Conservation (phyloP, 2,113 vertebrate genomes). For the Mesoclemmys tuberculata region DNA sequence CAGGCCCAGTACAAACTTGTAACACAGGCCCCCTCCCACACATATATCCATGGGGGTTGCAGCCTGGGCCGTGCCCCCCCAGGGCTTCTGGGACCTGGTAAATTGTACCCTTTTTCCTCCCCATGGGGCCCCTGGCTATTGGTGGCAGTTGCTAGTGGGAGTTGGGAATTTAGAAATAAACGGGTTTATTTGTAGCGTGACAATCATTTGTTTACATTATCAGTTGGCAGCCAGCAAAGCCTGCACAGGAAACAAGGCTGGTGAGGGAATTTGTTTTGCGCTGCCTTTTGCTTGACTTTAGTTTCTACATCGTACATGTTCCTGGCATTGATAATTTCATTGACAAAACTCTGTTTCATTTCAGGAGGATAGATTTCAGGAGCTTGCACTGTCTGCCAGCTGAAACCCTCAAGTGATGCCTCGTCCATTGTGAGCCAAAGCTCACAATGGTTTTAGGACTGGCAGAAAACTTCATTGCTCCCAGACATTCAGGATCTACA, state of each 20-base stretch:
- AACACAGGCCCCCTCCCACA: too few species aligned
- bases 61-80: too few species aligned
- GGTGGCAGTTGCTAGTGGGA: not conserved
- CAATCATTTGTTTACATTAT: not conserved
- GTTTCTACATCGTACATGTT: not conserved
- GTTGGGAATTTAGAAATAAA: not conserved
- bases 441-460: too few species aligned
- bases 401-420: not conserved
- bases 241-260: not conserved
- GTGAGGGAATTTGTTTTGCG: not conserved
- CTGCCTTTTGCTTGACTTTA: not conserved
- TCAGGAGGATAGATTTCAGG: not conserved
- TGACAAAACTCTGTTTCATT: not conserved
- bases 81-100: too few species aligned
- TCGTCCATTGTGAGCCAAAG: not conserved
- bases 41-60: too few species aligned
- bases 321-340: not conserved
- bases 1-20: too few species aligned
- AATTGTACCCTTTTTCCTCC: too few species aligned
- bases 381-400: not conserved
- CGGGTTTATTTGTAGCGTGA: not conserved
- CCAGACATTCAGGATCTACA: not conserved
- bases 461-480: too few species aligned
- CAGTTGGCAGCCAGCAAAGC: not conserved
- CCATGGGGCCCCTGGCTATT: not conserved